phyloP scores from a whole-genome alignment of 2,113 vertebrate genomes.

The Lophura nycthemera region DNA sequence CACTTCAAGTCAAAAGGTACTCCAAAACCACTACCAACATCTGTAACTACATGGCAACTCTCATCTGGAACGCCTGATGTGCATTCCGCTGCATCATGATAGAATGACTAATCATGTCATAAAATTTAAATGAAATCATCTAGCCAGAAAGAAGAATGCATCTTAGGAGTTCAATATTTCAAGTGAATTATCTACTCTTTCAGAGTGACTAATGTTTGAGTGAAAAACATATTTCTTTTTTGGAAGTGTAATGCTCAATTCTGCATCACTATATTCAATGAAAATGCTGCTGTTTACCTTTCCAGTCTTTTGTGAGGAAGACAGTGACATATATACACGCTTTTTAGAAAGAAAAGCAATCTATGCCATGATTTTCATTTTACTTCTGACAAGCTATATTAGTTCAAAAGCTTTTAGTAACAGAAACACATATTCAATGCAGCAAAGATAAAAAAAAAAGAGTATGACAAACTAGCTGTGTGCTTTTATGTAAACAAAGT shows the following conservation, averaged over 20 bases:
- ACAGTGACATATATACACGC: not conserved
- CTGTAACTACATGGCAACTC: not conserved
- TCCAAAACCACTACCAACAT: constrained; percentile 9
- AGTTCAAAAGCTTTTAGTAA: not conserved
- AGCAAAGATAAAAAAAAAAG: not conserved
- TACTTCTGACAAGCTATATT: not conserved
- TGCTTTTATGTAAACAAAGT: not conserved
- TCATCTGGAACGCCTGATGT: constrained; percentile 39
- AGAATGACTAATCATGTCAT: constrained; percentile 54
- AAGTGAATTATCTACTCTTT: constrained; percentile 55
- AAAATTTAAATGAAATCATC: constrained; percentile 64
- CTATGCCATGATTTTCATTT: not conserved
- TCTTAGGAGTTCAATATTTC: constrained; percentile 55
- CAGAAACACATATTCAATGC: not conserved
- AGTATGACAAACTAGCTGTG: accelerated
- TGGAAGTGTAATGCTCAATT: not conserved
- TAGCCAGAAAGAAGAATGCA: constrained; percentile 36
- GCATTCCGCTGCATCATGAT: constrained; percentile 30
- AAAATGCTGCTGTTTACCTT: constrained; percentile 10
- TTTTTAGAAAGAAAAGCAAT: not conserved
- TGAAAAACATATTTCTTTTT: not conserved
- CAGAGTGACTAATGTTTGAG: constrained; percentile 18
- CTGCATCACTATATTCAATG: not conserved
- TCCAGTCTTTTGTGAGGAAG: not conserved
- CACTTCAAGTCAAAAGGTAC: not conserved